Evolutionary conservation across 2,888 invertebrate genomes (phyloP).

Genomic region (Falcaria lacertinaria): DNA sequence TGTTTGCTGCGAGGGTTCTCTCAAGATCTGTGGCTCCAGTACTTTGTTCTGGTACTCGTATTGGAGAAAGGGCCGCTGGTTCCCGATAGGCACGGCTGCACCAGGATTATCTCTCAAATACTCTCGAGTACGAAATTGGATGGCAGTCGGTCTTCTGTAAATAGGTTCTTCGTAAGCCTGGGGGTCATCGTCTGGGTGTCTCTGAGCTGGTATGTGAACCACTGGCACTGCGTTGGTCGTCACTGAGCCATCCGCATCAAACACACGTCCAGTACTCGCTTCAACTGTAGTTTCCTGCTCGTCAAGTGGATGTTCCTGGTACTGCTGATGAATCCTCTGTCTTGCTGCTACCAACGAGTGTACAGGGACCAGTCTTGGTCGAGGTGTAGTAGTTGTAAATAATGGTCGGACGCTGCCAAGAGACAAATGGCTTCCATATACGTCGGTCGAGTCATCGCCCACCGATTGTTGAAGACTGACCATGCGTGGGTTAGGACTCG

Average conservation of each 20-base stretch:
- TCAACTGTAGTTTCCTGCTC: slow-evolving; percentile 70
- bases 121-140: slow-evolving; percentile 69
- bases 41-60: slow-evolving; percentile 71
- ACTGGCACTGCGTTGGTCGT: slow-evolving; percentile 78
- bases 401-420: slow-evolving; percentile 83
- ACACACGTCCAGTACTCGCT: slow-evolving; percentile 75
- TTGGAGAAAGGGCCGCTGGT: slow-evolving; percentile 72
- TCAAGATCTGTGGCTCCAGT: slow-evolving; percentile 66
- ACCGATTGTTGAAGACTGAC: slow-evolving; percentile 78
- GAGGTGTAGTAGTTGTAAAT: slow-evolving; percentile 82
- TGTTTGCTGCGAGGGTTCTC: slow-evolving; percentile 45
- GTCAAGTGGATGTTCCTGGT: slow-evolving; percentile 51
- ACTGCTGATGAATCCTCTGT: slow-evolving; percentile 69
- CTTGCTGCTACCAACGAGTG: slow-evolving; percentile 71
- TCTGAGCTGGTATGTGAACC: slow-evolving; percentile 73
- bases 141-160: slow-evolving; percentile 53
- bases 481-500: slow-evolving; percentile 78
- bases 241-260: slow-evolving; percentile 66
- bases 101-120: slow-evolving; percentile 74
- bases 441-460: slow-evolving; percentile 83
- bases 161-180: slow-evolving; percentile 62
- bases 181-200: slow-evolving; percentile 34
- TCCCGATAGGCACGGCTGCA: slow-evolving; percentile 69
- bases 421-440: slow-evolving; percentile 83
- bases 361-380: slow-evolving; percentile 78